phyloP scores from a whole-genome alignment of 2,113 vertebrate genomes.

The Saguinus imperator region DNA sequence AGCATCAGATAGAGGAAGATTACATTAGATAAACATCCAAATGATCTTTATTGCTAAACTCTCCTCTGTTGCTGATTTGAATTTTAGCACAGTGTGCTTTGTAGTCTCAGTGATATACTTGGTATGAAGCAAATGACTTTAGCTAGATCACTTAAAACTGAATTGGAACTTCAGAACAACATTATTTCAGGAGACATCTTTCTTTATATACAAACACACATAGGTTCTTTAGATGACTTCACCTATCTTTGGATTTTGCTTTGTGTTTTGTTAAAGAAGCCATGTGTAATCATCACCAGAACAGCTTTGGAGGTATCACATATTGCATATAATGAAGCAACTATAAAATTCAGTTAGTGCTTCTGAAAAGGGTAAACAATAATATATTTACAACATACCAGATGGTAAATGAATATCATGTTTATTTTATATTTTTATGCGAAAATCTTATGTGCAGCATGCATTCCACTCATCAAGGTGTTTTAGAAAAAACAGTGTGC shows the following conservation, averaged over 20 bases:
- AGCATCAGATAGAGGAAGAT: background rate
- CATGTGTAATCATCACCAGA: slow-evolving; percentile 21
- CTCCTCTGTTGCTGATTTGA: slow-evolving; percentile 29
- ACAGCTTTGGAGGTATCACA: slow-evolving; percentile 23
- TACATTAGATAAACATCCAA: background rate
- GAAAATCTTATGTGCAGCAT: slow-evolving; percentile 4
- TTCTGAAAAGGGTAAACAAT: slow-evolving; percentile 71
- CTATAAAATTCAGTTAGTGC: slow-evolving; percentile 64
- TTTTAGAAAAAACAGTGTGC: background rate
- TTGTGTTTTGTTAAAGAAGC: slow-evolving; percentile 45
- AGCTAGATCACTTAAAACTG: background rate
- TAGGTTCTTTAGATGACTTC: background rate
- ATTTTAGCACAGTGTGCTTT: slow-evolving; percentile 20
- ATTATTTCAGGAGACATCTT: slow-evolving; percentile 41
- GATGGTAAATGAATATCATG: slow-evolving; percentile 54
- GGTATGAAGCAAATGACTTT: background rate
- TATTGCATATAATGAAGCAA: slow-evolving; percentile 63
- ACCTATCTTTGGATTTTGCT: slow-evolving; percentile 38
- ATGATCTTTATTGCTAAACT: slow-evolving; percentile 10
- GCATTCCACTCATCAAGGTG: slow-evolving; percentile 34
- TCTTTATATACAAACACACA: background rate
- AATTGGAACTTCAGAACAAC: background rate
- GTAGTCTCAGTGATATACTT: background rate
- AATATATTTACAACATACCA: slow-evolving; percentile 65
- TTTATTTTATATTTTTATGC: slow-evolving; percentile 59